Evolutionary conservation across 2,113 vertebrate genomes (phyloP).

Genomic region (Festucalex cinctus): DNA sequence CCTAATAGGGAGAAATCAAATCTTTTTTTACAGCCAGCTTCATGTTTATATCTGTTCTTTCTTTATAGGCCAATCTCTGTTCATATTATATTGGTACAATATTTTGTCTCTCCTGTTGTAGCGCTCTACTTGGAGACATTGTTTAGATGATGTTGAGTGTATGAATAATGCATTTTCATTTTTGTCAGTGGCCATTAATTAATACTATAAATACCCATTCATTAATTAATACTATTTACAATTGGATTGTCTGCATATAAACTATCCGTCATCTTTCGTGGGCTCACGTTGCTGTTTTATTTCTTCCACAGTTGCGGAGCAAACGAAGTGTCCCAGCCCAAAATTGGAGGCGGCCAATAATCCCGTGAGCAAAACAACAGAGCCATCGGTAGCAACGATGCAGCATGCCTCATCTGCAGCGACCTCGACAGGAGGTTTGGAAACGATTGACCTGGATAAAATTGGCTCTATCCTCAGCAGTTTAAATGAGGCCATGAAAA

Average conservation of each 20-base stretch:
- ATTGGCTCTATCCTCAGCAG: constrained; percentile 95
- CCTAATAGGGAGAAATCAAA: not conserved
- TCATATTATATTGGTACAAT: too few relatives aligned
- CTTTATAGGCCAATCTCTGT: not conserved
- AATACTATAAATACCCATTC: too few relatives aligned
- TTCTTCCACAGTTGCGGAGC: constrained; percentile 78
- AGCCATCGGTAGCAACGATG: constrained; percentile 23
- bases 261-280: too few relatives aligned
- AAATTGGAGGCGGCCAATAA: constrained; percentile 42
- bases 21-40: not conserved
- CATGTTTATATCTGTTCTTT: not conserved
- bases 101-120: too few relatives aligned
- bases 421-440: constrained; percentile 57
- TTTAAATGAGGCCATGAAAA: constrained; percentile 88
- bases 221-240: too few relatives aligned
- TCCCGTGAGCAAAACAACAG: constrained; percentile 17
- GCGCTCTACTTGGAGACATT: too few relatives aligned
- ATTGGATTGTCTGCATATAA: too few relatives aligned
- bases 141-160: too few relatives aligned
- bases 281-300: too few relatives aligned
- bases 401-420: constrained; percentile 15
- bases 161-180: too few relatives aligned
- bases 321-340: constrained; percentile 59
- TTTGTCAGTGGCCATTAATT: too few relatives aligned
- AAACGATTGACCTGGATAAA: constrained; percentile 87